phyloP scores from a whole-genome alignment of 2,888 invertebrate genomes.

The Pteria penguin region DNA sequence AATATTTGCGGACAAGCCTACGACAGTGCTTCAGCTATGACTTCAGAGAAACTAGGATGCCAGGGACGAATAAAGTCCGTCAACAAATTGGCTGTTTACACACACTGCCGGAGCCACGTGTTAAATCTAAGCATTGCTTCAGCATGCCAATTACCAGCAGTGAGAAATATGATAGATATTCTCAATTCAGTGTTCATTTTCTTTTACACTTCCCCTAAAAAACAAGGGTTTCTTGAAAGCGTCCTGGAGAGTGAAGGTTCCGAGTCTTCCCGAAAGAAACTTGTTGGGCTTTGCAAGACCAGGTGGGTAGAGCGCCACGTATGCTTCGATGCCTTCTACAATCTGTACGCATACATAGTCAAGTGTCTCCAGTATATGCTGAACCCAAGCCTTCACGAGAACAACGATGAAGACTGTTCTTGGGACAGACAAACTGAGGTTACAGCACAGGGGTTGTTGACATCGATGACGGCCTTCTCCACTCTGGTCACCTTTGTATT shows the following conservation, averaged over 20 bases:
- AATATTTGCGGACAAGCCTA: neutral
- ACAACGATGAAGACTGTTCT: neutral
- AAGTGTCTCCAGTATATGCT: neutral
- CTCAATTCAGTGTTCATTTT: too few species aligned
- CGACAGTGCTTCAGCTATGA: conserved; percentile 1
- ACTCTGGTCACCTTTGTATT: neutral
- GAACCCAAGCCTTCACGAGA: conserved; percentile 5
- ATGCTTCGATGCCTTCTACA: neutral
- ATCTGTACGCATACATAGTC: neutral
- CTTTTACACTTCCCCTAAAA: too few species aligned
- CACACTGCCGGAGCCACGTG: conserved; percentile 1
- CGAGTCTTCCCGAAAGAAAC: too few species aligned
- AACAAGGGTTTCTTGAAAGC: too few species aligned
- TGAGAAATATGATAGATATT: too few species aligned
- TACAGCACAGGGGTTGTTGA: neutral
- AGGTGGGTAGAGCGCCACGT: neutral
- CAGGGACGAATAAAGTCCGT: conserved; percentile 1
- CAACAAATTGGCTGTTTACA: conserved; percentile 2
- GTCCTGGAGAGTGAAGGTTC: too few species aligned
- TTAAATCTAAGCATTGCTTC: conserved; percentile 5
- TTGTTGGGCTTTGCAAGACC: neutral
- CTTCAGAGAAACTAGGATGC: conserved; percentile 12
- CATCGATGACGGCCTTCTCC: neutral
- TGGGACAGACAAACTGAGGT: conserved; percentile 9
- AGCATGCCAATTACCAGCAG: neutral